Conservation (phyloP, 92 coral and sea anemone genomes). For the Porites rus region DNA sequence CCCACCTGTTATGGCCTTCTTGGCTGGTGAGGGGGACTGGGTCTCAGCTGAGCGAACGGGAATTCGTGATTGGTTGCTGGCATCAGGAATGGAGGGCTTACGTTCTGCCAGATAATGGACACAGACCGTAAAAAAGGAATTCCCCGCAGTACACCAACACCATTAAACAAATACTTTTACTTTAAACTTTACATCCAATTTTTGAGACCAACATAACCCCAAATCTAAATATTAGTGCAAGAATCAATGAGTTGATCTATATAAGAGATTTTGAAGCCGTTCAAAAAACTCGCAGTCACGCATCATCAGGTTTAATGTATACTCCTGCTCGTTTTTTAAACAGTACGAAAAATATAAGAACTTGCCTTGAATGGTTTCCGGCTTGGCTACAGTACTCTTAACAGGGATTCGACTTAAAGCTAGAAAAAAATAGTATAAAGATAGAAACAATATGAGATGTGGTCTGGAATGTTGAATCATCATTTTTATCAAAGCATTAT, state of each 20-base stretch:
- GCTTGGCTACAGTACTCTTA: slow-evolving; percentile 55
- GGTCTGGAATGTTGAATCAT: too few species aligned
- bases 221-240: too few species aligned
- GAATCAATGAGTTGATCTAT: too few species aligned
- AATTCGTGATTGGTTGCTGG: slow-evolving; percentile 54
- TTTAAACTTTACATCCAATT: too few species aligned
- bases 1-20: slow-evolving; percentile 20
- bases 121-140: not conserved
- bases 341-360: not conserved
- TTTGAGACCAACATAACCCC: too few species aligned
- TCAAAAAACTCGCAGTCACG: too few species aligned
- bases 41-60: slow-evolving; percentile 53
- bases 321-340: too few species aligned
- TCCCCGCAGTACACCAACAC: not conserved
- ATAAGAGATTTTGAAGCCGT: too few species aligned
- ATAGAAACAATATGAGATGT: not conserved
- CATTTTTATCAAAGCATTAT: too few species aligned
- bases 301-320: too few species aligned
- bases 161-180: too few species aligned
- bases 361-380: slow-evolving; percentile 74
- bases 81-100: slow-evolving; percentile 38
- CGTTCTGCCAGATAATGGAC: slow-evolving; percentile 13
- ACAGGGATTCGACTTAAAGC: slow-evolving; percentile 94
- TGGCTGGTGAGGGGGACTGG: slow-evolving; percentile 55
- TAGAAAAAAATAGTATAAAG: slow-evolving; percentile 1